Base-by-base conservation (phyloP, 2,888 invertebrate genomes). In the Dasysyrphus tricinctus region DNA sequence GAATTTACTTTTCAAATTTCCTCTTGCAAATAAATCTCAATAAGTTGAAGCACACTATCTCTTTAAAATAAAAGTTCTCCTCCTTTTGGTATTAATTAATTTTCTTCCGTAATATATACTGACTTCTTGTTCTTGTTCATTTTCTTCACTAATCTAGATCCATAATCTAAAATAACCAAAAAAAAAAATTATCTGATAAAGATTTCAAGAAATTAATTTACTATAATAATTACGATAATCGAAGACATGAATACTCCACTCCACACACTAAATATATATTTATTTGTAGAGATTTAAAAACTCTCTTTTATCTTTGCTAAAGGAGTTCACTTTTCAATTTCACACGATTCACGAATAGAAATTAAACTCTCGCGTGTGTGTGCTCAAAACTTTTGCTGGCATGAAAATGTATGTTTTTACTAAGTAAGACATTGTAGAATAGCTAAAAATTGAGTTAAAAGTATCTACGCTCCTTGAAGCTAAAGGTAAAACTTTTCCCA, bases 401-500 rank as follows among this genome's bases (percentile, higher is more conserved):
- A 54, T 29, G 14, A 54, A 29, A 54, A 6, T 12, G 0, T 7
- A 29, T 29, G 6, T 5, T 54, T 54, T 54, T 5, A 14, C 6
- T 11, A n/a, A 4, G 3, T n/a, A 44, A 7, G 16, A 49, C 9
- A 47, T 47, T n/a, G 6, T 12, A 9, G 29, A 14, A 14, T 29
- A 29, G 47, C 47, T 54, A 14, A 24, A 29, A 29, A 54, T 51
- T 16, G n/a, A 47, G 14, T 24, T 19, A 1, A 19, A 24, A 7
- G 3, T 24, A n/a, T n/a, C n/a, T 51, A 14, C 3, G 6, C 24
- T 51, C 7, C 14, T 12, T n/a, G 54, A 54, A n/a, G 14, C 3
- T 24, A n/a, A 34, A 19, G 34, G 49, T 16, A 67, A 67, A 67
- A 24, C 12, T 49, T 67, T 67, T 67, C 67, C 19, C 47, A 67